Conservation (phyloP, 2,113 vertebrate species). For the Larimichthys crocea region DNA sequence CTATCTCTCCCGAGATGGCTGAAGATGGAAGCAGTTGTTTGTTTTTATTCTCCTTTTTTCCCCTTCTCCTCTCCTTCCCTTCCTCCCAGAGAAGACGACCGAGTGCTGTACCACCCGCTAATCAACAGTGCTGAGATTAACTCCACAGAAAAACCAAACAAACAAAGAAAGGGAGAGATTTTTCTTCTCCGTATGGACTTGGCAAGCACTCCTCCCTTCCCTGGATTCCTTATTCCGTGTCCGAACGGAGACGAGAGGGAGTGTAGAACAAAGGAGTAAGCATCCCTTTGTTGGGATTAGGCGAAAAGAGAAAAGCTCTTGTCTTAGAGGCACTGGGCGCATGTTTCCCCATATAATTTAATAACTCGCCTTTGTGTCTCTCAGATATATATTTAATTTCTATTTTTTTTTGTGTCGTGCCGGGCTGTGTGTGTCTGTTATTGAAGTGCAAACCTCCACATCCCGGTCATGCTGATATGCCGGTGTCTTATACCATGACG, state of each 20-base stretch:
- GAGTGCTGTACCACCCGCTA: slow-evolving; percentile 60
- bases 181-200: slow-evolving; percentile 63
- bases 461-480: slow-evolving; percentile 22
- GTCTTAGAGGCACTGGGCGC: slow-evolving; percentile 71
- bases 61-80: not conserved
- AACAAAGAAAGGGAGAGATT: slow-evolving; percentile 68
- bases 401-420: not conserved
- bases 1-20: slow-evolving; percentile 52
- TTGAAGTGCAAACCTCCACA: slow-evolving; percentile 37
- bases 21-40: slow-evolving; percentile 58
- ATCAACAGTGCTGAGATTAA: slow-evolving; percentile 76
- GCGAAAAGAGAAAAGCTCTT: slow-evolving; percentile 75
- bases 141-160: slow-evolving; percentile 57
- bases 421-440: slow-evolving; percentile 13
- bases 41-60: slow-evolving; percentile 30
- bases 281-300: slow-evolving; percentile 82
- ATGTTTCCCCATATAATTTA: slow-evolving; percentile 80
- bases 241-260: slow-evolving; percentile 69
- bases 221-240: slow-evolving; percentile 69
- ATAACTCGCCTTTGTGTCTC: slow-evolving; percentile 72
- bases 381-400: not conserved
- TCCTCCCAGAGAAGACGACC: slow-evolving; percentile 44
- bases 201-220: slow-evolving; percentile 68
- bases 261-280: slow-evolving; percentile 77
- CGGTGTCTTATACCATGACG: slow-evolving; percentile 26